These are phyloP conservation scores for Athrips mouffetella DNA, from an alignment of 2,888 invertebrate genomes.

Conservation along the genomic window DNA sequence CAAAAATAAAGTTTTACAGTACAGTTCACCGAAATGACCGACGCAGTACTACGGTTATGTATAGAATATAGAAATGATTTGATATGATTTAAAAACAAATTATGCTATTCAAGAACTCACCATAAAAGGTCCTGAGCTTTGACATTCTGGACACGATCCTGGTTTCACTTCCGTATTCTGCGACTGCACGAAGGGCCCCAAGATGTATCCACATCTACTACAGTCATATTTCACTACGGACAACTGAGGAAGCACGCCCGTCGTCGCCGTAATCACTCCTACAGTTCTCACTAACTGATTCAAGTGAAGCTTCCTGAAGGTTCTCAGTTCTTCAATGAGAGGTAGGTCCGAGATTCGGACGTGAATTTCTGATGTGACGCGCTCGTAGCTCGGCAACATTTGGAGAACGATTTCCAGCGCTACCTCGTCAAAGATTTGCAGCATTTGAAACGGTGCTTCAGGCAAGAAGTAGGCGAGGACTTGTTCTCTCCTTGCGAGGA, in stretches of 20 bases:
- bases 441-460: constrained; percentile 97
- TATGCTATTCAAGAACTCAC: too few species aligned
- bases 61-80: too few species aligned
- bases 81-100: too few species aligned
- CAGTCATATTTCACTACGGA: constrained; percentile 98
- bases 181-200: constrained; percentile 97
- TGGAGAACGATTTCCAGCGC: constrained; percentile 95
- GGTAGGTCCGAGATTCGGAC: constrained; percentile 97
- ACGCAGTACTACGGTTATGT: too few species aligned
- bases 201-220: constrained; percentile 94
- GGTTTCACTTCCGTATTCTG: constrained; percentile 97
- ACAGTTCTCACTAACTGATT: constrained; percentile 93
- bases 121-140: constrained; percentile 96
- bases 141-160: constrained; percentile 98
- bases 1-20: too few species aligned
- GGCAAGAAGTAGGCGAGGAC: constrained; percentile 97
- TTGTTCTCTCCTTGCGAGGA: constrained; percentile 93
- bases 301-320: constrained; percentile 91
- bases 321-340: constrained; percentile 95
- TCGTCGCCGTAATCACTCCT: constrained; percentile 97
- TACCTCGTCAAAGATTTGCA: constrained; percentile 95
- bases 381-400: constrained; percentile 96
- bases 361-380: constrained; percentile 95
- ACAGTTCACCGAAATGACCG: too few species aligned
- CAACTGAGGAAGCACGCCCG: constrained; percentile 96